phyloP scores from a whole-genome alignment of 2,113 vertebrate genomes.

The Anhinga rufa region DNA sequence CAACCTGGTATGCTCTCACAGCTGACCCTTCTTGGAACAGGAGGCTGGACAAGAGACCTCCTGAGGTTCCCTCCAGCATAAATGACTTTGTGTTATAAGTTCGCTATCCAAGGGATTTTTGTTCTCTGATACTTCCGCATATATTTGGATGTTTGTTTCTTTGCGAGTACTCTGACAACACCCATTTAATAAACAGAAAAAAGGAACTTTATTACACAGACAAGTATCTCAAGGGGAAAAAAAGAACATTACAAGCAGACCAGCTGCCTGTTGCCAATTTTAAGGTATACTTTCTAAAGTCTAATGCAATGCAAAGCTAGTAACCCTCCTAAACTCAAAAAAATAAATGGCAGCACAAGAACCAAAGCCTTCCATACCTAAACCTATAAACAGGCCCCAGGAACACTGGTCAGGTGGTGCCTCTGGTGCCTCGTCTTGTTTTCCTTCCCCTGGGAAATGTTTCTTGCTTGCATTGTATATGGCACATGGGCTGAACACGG shows the following conservation, averaged over 20 bases:
- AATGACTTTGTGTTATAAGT: not conserved
- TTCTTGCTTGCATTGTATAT: not conserved
- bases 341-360: not conserved
- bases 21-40: not conserved
- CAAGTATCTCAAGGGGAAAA: not conserved
- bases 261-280: not conserved
- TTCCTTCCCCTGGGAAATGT: not conserved
- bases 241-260: not conserved
- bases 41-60: not conserved
- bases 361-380: not conserved
- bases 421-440: not conserved
- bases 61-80: not conserved
- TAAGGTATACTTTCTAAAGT: not conserved
- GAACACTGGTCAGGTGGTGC: not conserved
- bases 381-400: not conserved
- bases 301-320: not conserved
- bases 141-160: not conserved
- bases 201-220: not conserved
- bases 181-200: not conserved
- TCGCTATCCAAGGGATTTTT: not conserved
- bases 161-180: not conserved
- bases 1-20: not conserved
- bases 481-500: not conserved
- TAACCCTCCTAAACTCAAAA: not conserved
- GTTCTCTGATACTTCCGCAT: not conserved